Conservation (phyloP, 1,140 invertebrate genomes). For the Bathynomus jamesi region DNA sequence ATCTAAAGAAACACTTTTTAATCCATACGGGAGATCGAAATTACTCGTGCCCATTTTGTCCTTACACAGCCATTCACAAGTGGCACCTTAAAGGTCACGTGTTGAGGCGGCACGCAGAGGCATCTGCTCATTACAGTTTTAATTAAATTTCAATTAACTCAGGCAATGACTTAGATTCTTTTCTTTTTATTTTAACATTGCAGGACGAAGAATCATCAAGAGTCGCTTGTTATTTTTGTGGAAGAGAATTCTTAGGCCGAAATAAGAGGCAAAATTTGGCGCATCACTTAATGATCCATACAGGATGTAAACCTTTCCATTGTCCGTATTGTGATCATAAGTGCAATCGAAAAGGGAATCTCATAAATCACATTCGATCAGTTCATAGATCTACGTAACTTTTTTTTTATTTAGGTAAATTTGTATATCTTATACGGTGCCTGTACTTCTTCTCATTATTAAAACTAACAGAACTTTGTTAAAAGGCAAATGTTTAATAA, state of each 20-base stretch:
- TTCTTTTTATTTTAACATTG: too few relatives aligned
- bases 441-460: too few relatives aligned
- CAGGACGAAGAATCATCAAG: too few relatives aligned
- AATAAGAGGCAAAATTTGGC: slow-evolving; percentile 64
- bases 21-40: slow-evolving; percentile 32
- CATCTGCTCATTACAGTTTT: too few relatives aligned
- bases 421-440: too few relatives aligned
- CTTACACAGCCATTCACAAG: slow-evolving; percentile 31
- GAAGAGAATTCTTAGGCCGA: slow-evolving; percentile 96
- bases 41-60: slow-evolving; percentile 31
- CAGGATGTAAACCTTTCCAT: slow-evolving; percentile 98
- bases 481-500: too few relatives aligned
- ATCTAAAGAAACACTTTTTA: slow-evolving; percentile 29
- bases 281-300: slow-evolving; percentile 90
- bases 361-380: slow-evolving; percentile 49
- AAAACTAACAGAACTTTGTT: too few relatives aligned
- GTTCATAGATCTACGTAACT: too few relatives aligned
- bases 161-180: too few relatives aligned
- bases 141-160: too few relatives aligned
- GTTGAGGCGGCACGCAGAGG: neutral
- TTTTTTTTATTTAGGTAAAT: too few relatives aligned
- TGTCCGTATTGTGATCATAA: slow-evolving; percentile 60
- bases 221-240: slow-evolving; percentile 90
- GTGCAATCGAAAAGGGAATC: slow-evolving; percentile 63
- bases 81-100: slow-evolving; percentile 33